These are phyloP conservation scores for Dusona sp. DNA, from an alignment of 2,888 invertebrate genomes.

Conservation along the genomic window DNA sequence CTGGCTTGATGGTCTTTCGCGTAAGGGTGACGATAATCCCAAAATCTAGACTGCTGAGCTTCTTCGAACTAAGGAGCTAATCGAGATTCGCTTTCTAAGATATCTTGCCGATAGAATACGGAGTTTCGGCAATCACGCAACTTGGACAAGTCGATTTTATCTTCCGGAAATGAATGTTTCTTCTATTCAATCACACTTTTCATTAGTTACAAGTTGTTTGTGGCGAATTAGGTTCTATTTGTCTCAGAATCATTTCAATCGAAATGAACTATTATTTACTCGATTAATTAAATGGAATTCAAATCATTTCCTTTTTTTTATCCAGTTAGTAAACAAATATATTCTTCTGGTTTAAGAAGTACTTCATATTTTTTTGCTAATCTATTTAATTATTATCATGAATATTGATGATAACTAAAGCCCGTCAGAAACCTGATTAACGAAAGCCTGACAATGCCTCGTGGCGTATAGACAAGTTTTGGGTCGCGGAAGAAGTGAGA, in stretches of 20 bases:
- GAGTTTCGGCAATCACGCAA: conserved; percentile 20
- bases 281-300: not conserved
- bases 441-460: conserved; percentile 77
- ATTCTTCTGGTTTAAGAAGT: not conserved
- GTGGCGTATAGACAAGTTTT: conserved; percentile 71
- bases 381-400: conserved; percentile 29
- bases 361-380: not conserved
- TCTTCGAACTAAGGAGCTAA: conserved; percentile 31
- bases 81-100: conserved; percentile 32
- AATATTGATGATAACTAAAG: conserved; percentile 56
- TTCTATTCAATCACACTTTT: not conserved
- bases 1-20: conserved; percentile 21
- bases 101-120: conserved; percentile 5
- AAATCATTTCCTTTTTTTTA: not conserved
- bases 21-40: conserved; percentile 31
- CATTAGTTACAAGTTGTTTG: not conserved
- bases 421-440: conserved; percentile 67
- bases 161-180: conserved; percentile 3
- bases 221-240: not conserved
- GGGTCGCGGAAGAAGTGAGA: conserved; percentile 21
- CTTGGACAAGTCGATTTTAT: conserved; percentile 10
- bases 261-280: not conserved
- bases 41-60: conserved; percentile 24
- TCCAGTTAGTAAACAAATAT: not conserved
- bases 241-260: not conserved